phyloP scores from a whole-genome alignment of 2,888 invertebrate genomes.

The Tachina fera region DNA sequence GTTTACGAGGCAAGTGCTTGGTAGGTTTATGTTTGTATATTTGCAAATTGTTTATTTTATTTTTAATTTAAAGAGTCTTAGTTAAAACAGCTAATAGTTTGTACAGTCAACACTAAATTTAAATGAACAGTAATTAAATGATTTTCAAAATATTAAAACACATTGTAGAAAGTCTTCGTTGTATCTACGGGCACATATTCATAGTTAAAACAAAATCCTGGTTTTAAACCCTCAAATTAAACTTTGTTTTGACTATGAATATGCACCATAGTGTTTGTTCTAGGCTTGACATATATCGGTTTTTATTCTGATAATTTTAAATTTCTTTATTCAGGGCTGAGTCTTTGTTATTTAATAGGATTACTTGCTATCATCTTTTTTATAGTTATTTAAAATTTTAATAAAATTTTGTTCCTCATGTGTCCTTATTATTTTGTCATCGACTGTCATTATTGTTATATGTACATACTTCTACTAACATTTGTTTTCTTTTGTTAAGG shows the following conservation, averaged over 20 bases:
- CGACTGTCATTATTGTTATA: constrained; percentile 29
- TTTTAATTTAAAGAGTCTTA: not conserved
- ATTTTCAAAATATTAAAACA: not conserved
- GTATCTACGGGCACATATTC: no score
- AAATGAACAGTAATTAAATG: not conserved
- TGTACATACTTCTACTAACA: constrained; percentile 40
- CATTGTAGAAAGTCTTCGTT: no score
- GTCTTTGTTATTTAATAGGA: no score
- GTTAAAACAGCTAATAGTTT: constrained; percentile 45
- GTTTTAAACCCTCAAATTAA: no score
- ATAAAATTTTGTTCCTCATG: not conserved
- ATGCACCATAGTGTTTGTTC: no score
- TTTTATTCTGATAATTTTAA: no score
- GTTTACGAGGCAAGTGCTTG: not conserved
- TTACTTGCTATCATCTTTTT: not conserved
- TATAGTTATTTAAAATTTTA: not conserved
- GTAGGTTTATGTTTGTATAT: constrained; percentile 21
- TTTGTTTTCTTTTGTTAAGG: constrained; percentile 63
- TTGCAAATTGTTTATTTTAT: constrained; percentile 34
- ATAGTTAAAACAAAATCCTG: no score
- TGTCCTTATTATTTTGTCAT: not conserved
- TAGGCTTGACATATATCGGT: no score
- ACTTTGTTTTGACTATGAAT: no score
- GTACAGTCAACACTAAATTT: constrained; percentile 22
- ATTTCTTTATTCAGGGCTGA: no score